These are phyloP conservation scores for Chaenodraco wilsoni DNA, from an alignment of 2,797 vertebrate species.

Conservation along the genomic window DNA sequence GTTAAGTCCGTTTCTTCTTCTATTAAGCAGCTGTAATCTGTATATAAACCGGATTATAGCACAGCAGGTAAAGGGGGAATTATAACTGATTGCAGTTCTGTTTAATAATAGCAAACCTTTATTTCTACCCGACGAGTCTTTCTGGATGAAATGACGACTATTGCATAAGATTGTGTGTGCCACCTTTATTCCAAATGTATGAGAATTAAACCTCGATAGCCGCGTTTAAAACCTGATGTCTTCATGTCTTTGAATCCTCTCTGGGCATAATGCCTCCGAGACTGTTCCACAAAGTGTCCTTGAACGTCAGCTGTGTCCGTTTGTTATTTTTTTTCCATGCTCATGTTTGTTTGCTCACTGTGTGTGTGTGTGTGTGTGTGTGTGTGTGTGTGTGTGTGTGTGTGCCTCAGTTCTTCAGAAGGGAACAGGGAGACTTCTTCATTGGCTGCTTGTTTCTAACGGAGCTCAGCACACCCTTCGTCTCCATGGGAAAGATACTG, in stretches of 20 bases:
- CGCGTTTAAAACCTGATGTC: background rate
- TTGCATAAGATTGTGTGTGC: too few relatives aligned
- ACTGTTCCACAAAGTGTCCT: constrained; percentile 21
- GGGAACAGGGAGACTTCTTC: constrained; percentile 94
- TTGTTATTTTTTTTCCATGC: constrained; percentile 24
- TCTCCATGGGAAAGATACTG: constrained; percentile 95
- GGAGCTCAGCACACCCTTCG: constrained; percentile 97
- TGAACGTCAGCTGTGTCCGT: constrained; percentile 54
- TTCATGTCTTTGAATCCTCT: background rate
- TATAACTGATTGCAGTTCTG: too few relatives aligned
- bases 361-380: constrained; percentile 50
- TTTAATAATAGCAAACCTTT: too few relatives aligned
- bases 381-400: constrained; percentile 52
- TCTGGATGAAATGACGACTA: too few relatives aligned
- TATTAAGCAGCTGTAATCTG: too few relatives aligned
- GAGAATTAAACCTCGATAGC: background rate
- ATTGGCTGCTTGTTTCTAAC: constrained; percentile 95
- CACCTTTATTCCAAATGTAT: background rate
- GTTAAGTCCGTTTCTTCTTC: too few relatives aligned
- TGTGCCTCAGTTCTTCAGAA: constrained; percentile 88
- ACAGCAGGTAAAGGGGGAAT: too few relatives aligned
- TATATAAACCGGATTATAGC: too few relatives aligned
- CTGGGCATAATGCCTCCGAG: background rate
- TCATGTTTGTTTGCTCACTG: constrained; percentile 54
- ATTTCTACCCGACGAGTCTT: too few relatives aligned